Evolutionary conservation across 2,797 vertebrate species (phyloP), one percentile per base, ranked within the genome.

Genomic region (Euphonia xanthogaster): DNA sequence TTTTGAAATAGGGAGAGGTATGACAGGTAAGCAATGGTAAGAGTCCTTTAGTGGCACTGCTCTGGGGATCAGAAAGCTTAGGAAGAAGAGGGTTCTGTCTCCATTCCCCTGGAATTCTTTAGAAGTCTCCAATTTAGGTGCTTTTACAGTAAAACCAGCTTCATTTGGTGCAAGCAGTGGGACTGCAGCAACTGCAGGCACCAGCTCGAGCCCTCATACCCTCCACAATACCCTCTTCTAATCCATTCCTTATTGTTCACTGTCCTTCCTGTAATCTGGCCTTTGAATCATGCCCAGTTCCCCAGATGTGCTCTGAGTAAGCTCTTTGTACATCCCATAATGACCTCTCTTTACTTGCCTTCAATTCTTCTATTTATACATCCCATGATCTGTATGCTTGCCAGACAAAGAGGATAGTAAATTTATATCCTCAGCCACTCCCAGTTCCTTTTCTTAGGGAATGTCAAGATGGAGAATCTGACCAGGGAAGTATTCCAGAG

Each of bases 291-390:
- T 83, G 83, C 92, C 92, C 93, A 95, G 92, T 8, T 79, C 90
- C 85, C 94, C 95, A 97, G 93, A 96, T 96, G 95, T 95, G 92
- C 48, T 82, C 88, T 97, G 93, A 96, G 74, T 94, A 63, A 94
- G 80, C 83, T 92, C 94, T 97, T 96, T 96, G 96, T 97, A 86
- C 68, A 48, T 33, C 16, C 95, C 86, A 97, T 92, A 96, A 97
- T 93, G 92, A 92, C 92, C 77, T 79, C 93, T 61, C 88, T 96
- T 73, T 79, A 10, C 75, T 82, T 33, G 90, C 5, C 1, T 74
- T 96, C 93, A 96, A 90, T 97, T 94, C 94, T 92, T 51, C 94
- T 93, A 96, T 97, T 97, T 95, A 95, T 94, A 77, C 86, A 85
- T 80, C 81, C 88, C 92, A 65, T 89, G 88, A 88, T 75, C 92